phyloP scores from a whole-genome alignment of 2,797 vertebrate genomes.

The Craterocephalus amniculus region DNA sequence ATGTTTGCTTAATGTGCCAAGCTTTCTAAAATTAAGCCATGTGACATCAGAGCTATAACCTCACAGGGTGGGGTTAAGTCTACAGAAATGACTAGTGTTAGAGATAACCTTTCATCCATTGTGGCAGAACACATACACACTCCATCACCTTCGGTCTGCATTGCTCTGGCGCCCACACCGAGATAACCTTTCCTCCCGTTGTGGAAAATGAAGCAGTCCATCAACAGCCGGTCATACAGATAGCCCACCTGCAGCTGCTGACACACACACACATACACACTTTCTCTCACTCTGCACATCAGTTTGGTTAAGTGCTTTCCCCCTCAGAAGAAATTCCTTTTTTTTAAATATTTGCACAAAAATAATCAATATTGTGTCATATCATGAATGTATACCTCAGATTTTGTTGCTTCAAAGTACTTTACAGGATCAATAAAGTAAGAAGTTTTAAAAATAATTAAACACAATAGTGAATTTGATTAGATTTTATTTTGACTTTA shows the following conservation, averaged over 20 bases:
- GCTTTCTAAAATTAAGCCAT: constrained; percentile 71
- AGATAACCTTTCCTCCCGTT: constrained; percentile 83
- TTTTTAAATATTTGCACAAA: constrained; percentile 43
- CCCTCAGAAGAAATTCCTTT: constrained; percentile 34
- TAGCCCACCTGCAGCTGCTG: constrained; percentile 78
- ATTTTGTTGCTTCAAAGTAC: constrained; percentile 35
- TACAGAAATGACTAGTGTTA: constrained; percentile 74
- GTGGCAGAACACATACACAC: constrained; percentile 67
- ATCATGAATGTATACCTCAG: constrained; percentile 39
- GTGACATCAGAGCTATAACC: constrained; percentile 78
- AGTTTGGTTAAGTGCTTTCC: constrained; percentile 46
- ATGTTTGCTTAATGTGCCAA: constrained; percentile 57
- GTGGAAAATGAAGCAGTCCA: constrained; percentile 77
- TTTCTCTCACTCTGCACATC: constrained; percentile 5
- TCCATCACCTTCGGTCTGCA: constrained; percentile 44
- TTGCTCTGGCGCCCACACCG: constrained; percentile 54
- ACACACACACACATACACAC: constrained; percentile 23
- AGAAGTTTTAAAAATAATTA: constrained; percentile 31
- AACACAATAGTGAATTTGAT: constrained; percentile 4
- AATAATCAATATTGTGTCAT: constrained; percentile 28
- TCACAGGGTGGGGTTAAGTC: constrained; percentile 79
- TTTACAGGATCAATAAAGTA: constrained; percentile 30
- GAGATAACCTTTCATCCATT: constrained; percentile 84
- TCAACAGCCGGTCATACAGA: constrained; percentile 84
- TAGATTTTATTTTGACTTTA: constrained; percentile 46